Evolutionary conservation across 1,140 invertebrate genomes (phyloP), one percentile per base, ranked within the genome.

Genomic region (Patella vulgata): DNA sequence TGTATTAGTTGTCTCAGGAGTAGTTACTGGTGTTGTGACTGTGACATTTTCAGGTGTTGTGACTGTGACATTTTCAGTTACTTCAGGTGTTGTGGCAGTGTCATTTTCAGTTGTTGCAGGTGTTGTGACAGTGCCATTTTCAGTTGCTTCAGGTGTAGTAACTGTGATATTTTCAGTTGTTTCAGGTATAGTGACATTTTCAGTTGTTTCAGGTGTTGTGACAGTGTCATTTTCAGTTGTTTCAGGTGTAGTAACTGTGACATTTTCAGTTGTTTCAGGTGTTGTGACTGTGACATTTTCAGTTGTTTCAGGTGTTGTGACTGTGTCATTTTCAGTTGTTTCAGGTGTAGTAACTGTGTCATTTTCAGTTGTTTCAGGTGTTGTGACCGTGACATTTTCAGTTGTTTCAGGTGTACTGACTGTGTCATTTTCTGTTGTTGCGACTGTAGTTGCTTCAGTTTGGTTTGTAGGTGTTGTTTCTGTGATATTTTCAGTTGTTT

Each of bases 51-150:
- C 40, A 19, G 30, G 9, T 21, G n/a, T 31, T 50, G 46, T 42
- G 30, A 28, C 56, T 47, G 63, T 65, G 23, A 19, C 52, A n/a
- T 27, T 25, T 46, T 30, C 33, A 28, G 57, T 59, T 43, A 17
- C 46, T 30, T 12, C 27, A 31, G 50, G 30, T 27, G 52, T 25
- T 25, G 11, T 12, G 28, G 23, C 17, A 44, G 58, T 52, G 23
- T 36, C 31, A 23, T 11, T 31, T 31, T 60, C 48, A 52, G 58
- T 40, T 40, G 42, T 31, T 42, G 1, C 39, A 27, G 23, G n/a
- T 0, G 25, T 28, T 44, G 40, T 42, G 19, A 33, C 47, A 27
- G 36, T 39, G 19, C 50, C 21, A 25, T 12, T n/a, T 5, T 21
- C 14, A 48, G 33, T 17, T 33, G 42, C 39, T 55, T 39, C 25